Conservation (phyloP, 2,888 invertebrate species). For the Leptogaster cylindrica region DNA sequence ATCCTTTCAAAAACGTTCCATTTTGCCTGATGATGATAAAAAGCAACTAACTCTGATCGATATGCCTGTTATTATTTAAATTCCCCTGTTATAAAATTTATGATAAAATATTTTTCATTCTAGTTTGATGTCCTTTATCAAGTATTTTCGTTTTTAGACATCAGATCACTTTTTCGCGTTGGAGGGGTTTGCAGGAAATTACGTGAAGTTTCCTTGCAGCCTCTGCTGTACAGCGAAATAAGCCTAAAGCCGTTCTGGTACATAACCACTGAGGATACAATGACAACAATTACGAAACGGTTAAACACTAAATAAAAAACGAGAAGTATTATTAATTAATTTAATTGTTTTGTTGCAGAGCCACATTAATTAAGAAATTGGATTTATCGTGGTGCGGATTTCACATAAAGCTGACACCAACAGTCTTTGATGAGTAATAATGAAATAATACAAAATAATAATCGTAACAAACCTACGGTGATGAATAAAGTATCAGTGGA, state of each 20-base stretch:
- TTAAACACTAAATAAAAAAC: slow-evolving; percentile 31
- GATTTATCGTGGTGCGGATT: slow-evolving; percentile 92
- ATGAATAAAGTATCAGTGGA: too few relatives aligned
- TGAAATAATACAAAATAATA: too few relatives aligned
- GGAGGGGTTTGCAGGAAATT: slow-evolving; percentile 78
- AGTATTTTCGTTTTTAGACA: slow-evolving; percentile 80
- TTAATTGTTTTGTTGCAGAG: slow-evolving; percentile 58
- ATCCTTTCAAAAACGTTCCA: slow-evolving; percentile 53
- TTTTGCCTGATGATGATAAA: slow-evolving; percentile 45
- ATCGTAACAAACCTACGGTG: too few relatives aligned
- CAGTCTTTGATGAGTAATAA: slow-evolving; percentile 63
- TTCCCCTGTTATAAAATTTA: neutral
- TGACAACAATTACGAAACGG: slow-evolving; percentile 63
- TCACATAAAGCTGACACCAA: slow-evolving; percentile 64
- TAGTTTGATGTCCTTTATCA: slow-evolving; percentile 84
- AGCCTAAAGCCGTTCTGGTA: slow-evolving; percentile 86
- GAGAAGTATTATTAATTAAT: neutral
- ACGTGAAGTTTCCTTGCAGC: slow-evolving; percentile 74
- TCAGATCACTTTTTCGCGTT: slow-evolving; percentile 77
- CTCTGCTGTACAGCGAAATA: slow-evolving; percentile 77
- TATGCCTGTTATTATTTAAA: slow-evolving; percentile 58
- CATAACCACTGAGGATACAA: slow-evolving; percentile 69
- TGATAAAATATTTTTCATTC: slow-evolving; percentile 49
- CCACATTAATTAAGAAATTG: slow-evolving; percentile 75
- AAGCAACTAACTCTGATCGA: slow-evolving; percentile 52